Conservation (phyloP, 1,140 invertebrate species). For the Drosophila sulfurigaster region DNA sequence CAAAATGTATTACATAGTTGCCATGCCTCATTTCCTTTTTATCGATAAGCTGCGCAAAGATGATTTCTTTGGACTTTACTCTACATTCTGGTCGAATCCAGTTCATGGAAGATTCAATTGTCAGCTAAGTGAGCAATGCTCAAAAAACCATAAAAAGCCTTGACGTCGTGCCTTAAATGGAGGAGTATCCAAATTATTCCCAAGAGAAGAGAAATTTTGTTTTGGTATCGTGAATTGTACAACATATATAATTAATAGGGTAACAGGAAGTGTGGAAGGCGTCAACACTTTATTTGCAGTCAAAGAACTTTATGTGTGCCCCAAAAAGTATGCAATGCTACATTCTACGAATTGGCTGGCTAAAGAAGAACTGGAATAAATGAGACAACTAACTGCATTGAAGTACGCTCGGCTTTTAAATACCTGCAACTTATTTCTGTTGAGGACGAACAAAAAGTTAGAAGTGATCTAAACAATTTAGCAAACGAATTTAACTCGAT, state of each 20-base stretch:
- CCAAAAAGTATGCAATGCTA: slow-evolving; percentile 37
- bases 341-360: slow-evolving; percentile 8
- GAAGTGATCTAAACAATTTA: too few relatives aligned
- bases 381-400: too few relatives aligned
- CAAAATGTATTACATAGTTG: not conserved
- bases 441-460: too few relatives aligned
- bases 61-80: too few relatives aligned
- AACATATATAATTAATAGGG: not conserved
- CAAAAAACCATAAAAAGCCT: not conserved
- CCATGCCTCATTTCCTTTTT: not conserved
- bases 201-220: not conserved
- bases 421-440: too few relatives aligned
- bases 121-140: too few relatives aligned
- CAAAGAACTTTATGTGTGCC: slow-evolving; percentile 13
- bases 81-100: too few relatives aligned
- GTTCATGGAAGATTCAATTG: too few relatives aligned
- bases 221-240: not conserved
- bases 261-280: not conserved
- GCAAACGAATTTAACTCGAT: too few relatives aligned
- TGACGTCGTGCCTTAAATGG: not conserved
- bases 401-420: too few relatives aligned
- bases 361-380: not conserved
- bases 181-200: not conserved
- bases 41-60: too few relatives aligned
- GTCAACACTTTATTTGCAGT: not conserved